Conservation (phyloP, 2,888 invertebrate genomes). For the Platycheirus rosarum region DNA sequence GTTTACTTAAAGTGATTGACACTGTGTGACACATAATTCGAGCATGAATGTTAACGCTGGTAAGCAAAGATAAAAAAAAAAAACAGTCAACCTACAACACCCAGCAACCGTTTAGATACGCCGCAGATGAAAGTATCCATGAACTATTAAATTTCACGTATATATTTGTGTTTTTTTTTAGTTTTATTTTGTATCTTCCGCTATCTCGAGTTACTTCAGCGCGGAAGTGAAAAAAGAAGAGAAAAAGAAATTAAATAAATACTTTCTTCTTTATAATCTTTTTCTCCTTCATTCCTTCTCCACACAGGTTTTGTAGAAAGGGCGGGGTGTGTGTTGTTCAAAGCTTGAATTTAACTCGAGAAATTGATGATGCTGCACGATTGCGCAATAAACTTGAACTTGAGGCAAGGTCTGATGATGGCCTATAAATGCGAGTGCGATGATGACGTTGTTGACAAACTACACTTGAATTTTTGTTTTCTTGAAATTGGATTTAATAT, state of each 20-base stretch:
- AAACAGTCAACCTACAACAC: slow-evolving; percentile 20
- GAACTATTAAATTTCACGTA: slow-evolving; percentile 18
- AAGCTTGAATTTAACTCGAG: background rate
- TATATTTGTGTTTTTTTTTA: background rate
- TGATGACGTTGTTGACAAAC: slow-evolving; percentile 48
- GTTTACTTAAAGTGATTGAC: slow-evolving; percentile 23
- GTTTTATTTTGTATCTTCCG: slow-evolving; percentile 5
- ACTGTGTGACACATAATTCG: slow-evolving; percentile 39
- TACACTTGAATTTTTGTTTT: slow-evolving; percentile 11
- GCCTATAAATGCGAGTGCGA: slow-evolving; percentile 23
- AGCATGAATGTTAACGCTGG: background rate
- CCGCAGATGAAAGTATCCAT: slow-evolving; percentile 1
- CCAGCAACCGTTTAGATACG: background rate
- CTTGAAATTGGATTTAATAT: slow-evolving; percentile 4
- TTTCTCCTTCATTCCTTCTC: slow-evolving; percentile 20
- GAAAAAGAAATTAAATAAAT: background rate
- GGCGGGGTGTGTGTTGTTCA: slow-evolving; percentile 27
- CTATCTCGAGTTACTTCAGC: slow-evolving; percentile 1
- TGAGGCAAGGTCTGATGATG: slow-evolving; percentile 50
- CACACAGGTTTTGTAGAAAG: background rate
- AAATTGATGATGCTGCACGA: slow-evolving; percentile 28
- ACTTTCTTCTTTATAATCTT: slow-evolving; percentile 48
- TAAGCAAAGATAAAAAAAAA: background rate
- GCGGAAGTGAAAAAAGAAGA: slow-evolving; percentile 45
- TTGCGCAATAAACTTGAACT: slow-evolving; percentile 68